Conservation (phyloP, 2,113 vertebrate genomes). For the Megaceryle maxima region DNA sequence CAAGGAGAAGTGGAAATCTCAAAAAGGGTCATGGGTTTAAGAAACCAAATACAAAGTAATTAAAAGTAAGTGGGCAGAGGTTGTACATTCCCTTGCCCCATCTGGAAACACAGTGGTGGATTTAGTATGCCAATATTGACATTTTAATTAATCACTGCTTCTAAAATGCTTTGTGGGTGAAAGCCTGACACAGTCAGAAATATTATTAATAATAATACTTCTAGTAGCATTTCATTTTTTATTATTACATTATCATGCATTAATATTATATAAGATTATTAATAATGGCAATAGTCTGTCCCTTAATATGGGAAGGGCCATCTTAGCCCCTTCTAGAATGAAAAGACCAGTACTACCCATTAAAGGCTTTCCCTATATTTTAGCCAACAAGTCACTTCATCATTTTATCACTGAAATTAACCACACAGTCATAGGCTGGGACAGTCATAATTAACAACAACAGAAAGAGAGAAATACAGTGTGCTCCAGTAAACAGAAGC, state of each 20-base stretch:
- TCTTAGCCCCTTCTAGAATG: background rate
- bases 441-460: conserved; percentile 24
- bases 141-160: conserved; percentile 41
- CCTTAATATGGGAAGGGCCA: background rate
- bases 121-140: conserved; percentile 38
- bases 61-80: conserved; percentile 38
- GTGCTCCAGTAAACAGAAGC: conserved; percentile 29
- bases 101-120: conserved; percentile 12
- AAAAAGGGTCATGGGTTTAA: background rate
- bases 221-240: background rate
- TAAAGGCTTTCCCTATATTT: background rate
- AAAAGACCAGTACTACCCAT: background rate
- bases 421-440: background rate
- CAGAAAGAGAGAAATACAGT: conserved; percentile 57
- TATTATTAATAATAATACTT: conserved; percentile 3
- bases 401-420: conserved; percentile 13
- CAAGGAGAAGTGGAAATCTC: background rate
- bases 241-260: conserved; percentile 13
- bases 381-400: background rate
- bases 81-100: background rate
- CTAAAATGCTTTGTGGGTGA: conserved; percentile 9
- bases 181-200: background rate
- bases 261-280: conserved; percentile 35
- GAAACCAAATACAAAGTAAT: conserved; percentile 35
- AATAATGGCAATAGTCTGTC: background rate